Conservation (phyloP, 1,140 invertebrate species). For the Leptopilina clavipes region DNA sequence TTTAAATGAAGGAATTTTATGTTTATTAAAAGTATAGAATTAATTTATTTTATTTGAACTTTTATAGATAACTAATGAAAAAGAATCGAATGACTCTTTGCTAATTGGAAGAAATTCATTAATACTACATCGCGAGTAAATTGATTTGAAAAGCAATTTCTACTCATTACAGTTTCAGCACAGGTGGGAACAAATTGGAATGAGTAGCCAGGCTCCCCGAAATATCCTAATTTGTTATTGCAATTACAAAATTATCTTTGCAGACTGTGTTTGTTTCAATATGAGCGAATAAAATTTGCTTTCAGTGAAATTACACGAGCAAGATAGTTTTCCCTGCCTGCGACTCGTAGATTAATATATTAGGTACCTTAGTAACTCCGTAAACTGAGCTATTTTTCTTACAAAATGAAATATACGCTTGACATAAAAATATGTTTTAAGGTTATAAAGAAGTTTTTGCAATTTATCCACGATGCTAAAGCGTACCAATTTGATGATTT, state of each 20-base stretch:
- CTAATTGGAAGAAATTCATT: background rate
- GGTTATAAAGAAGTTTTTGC: background rate
- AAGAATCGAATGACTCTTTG: background rate
- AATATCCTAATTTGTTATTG: slow-evolving; percentile 2
- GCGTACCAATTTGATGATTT: background rate
- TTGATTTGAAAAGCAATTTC: background rate
- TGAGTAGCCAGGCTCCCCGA: background rate
- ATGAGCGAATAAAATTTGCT: background rate
- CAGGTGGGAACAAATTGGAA: slow-evolving; percentile 21
- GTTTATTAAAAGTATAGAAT: background rate
- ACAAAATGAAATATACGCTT: background rate
- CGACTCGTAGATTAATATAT: background rate
- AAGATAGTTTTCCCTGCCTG: background rate
- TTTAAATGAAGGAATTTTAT: background rate
- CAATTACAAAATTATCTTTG: slow-evolving; percentile 22
- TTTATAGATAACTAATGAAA: background rate
- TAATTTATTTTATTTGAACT: background rate
- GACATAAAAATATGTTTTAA: slow-evolving; percentile 13
- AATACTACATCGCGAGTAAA: background rate
- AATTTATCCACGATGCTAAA: background rate
- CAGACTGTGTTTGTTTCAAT: background rate
- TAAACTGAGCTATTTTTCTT: background rate
- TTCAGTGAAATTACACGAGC: background rate
- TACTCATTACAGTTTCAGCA: background rate
- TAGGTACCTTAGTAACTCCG: background rate